Base-by-base conservation (phyloP, 2,888 invertebrate genomes). In the Epistrophe grossulariae region DNA sequence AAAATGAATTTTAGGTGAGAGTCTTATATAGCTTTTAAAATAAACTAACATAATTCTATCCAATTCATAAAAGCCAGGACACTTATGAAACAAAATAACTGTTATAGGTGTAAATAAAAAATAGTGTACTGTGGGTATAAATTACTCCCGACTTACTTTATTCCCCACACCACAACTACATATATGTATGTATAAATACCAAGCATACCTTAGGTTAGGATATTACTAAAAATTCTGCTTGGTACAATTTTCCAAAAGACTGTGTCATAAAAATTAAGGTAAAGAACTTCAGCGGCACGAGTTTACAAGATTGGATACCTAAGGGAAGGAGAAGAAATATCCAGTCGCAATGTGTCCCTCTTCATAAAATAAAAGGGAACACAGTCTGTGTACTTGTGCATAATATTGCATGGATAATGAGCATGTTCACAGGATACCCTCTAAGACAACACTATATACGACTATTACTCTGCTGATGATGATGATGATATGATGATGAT, bases 221-320 rank as follows among this genome's bases (percentile, higher is more conserved):
- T 83, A 79, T 79, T 76, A 66, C 83, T 50, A 72, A 74, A 72
- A 60, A 79, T 71, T 72, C 73, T 68, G 74, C 72, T 83, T 79
- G 83, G 71, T 87, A 79, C 87, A 87, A 83, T 87, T 87, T 87
- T 87, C 87, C 87, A 87, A 87, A 87, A 83, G 87, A 83, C 87
- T 87, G 74, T 79, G 48, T 77, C 83, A 79, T 83, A 83, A 87
- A 83, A 87, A 87, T 87, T 83, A 87, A 87, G 87, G 87, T 83
- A 72, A 87, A 83, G 83, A 79, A 76, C 68, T 60, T 79, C 79
- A 82, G 79, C 71, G 78, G 81, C 66, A 81, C 73, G 57, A 73
- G 64, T 13, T 70, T 73, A 48, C 48, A 66, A 17, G 31, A 43
- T 43, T 40, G 43, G 43, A n/a, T 43, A 59, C 35, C 10, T 28